Conservation (phyloP, 37 sponge, comb jelly and placozoan genomes). For the Cliona cf. orientalis region DNA sequence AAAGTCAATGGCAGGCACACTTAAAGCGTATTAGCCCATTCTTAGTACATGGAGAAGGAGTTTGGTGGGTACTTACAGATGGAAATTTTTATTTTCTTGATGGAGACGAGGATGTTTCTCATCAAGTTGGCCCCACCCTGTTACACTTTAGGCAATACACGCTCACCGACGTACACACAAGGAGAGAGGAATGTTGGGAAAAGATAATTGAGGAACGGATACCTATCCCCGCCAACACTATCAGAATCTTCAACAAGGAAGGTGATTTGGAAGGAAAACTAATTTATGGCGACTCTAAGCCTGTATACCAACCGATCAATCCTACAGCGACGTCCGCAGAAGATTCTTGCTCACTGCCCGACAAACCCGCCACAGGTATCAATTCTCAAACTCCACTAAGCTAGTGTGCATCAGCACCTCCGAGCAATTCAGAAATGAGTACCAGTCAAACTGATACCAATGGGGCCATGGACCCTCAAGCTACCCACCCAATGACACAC, state of each 20-base stretch:
- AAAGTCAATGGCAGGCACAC: neutral
- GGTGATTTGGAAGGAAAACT: neutral
- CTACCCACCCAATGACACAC: too few species aligned
- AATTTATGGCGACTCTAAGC: neutral
- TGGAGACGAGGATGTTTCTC: neutral
- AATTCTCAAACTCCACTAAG: neutral
- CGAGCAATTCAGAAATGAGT: too few species aligned
- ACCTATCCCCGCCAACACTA: neutral
- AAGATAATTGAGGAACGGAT: neutral
- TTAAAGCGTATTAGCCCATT: conserved; percentile 2
- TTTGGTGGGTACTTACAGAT: neutral
- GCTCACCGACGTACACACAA: neutral
- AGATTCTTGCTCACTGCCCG: too few species aligned
- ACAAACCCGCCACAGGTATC: neutral
- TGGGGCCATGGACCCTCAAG: too few species aligned
- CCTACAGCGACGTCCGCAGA: neutral
- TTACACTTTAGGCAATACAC: neutral
- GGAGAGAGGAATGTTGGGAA: neutral
- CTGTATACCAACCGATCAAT: neutral
- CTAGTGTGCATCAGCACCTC: too few species aligned
- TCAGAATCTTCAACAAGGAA: neutral
- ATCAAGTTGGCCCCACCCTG: neutral
- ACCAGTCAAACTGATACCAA: too few species aligned
- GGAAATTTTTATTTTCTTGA: neutral
- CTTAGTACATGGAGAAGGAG: neutral